Evolutionary conservation across 2,113 vertebrate species (phyloP).

Genomic region (Cepphus grylle): DNA sequence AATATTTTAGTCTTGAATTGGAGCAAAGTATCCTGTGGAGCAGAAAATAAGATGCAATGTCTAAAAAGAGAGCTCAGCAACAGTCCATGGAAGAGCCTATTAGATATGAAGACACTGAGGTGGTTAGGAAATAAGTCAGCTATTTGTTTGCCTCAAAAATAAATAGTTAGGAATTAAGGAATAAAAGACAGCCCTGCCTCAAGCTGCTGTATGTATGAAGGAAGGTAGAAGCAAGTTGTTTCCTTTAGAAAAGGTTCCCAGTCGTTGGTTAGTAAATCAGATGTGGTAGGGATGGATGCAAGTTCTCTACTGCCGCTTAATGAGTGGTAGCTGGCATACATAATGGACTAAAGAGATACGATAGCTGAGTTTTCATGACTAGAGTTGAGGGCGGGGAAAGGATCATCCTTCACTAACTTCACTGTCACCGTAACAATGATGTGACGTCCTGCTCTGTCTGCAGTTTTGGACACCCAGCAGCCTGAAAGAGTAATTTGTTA

Average conservation of each 20-base stretch:
- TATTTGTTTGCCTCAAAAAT: not conserved
- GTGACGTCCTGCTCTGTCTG: not conserved
- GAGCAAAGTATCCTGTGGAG: not conserved
- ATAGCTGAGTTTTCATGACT: not conserved
- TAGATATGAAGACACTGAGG: not conserved
- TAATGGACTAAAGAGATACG: not conserved
- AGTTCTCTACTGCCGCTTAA: not conserved
- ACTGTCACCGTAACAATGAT: not conserved
- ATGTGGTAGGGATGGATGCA: not conserved
- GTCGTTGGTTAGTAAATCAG: not conserved
- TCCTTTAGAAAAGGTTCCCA: not conserved
- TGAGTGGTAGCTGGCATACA: not conserved
- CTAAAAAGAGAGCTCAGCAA: not conserved
- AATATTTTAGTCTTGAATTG: not conserved
- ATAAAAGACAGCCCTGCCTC: not conserved
- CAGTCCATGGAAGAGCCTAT: not conserved
- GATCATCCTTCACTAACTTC: not conserved
- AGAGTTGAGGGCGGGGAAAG: not conserved
- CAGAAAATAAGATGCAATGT: not conserved
- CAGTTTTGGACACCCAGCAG: not conserved
- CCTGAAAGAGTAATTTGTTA: not conserved
- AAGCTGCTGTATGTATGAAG: not conserved
- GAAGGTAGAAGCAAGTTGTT: not conserved
- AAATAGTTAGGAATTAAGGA: not conserved
- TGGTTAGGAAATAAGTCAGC: not conserved